These are phyloP conservation scores for Agrotis ipsilon DNA, from an alignment of 2,888 invertebrate species.

Conservation along the genomic window DNA sequence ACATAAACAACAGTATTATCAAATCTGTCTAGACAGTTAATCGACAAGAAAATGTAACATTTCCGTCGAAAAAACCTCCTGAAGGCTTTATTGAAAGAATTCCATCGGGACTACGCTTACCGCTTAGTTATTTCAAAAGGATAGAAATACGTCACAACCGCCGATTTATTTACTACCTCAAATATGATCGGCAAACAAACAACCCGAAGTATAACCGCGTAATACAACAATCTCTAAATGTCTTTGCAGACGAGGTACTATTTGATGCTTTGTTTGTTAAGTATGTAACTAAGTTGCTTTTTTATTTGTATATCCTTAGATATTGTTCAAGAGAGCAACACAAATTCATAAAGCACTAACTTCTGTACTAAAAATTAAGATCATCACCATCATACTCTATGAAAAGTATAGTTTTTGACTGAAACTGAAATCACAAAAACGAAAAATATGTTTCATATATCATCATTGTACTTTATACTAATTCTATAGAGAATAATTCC, in stretches of 20 bases:
- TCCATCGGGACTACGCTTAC: neutral
- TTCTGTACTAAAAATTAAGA: too few species aligned
- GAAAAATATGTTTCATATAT: too few species aligned
- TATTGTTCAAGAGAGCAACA: neutral
- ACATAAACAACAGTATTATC: neutral
- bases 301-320: too few species aligned
- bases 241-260: neutral
- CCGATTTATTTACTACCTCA: conserved; percentile 26
- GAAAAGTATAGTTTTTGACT: too few species aligned
- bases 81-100: conserved; percentile 9
- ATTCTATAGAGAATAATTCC: too few species aligned
- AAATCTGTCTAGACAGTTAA: conserved; percentile 26
- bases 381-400: too few species aligned
- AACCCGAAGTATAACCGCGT: conserved; percentile 37
- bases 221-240: conserved; percentile 48
- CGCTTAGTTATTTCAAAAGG: conserved; percentile 16
- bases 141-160: conserved; percentile 20
- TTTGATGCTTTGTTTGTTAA: neutral
- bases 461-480: too few species aligned
- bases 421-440: too few species aligned
- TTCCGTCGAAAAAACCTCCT: neutral
- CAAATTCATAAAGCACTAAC: too few species aligned
- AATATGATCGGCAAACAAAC: conserved; percentile 47
- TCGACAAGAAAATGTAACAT: conserved; percentile 1
- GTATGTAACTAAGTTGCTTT: too few species aligned